A percentile compares a stretch with the other conserved stretches of the same genome.
phyloP scores from a whole-genome alignment of 2,888 invertebrate genomes.

The Blastobasis adustella region DNA sequence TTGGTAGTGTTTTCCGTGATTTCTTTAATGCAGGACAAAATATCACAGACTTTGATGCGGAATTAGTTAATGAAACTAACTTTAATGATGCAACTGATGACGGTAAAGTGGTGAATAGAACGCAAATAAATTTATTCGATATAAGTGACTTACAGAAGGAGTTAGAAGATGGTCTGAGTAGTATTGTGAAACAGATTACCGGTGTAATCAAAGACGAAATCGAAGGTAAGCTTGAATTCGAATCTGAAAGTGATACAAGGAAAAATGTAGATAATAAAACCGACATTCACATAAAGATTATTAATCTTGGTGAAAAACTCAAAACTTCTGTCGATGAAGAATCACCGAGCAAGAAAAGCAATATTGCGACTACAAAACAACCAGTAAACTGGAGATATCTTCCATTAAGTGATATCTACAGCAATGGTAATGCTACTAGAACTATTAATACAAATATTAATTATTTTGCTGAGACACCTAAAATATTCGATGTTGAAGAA shows the following conservation, averaged over 20 bases:
- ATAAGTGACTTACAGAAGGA: constrained; percentile 3
- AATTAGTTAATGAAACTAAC: constrained; percentile 20
- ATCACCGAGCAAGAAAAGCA: constrained; percentile 11
- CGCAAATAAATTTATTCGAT: constrained; percentile 8
- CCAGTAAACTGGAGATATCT: too few species aligned
- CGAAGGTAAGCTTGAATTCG: constrained; percentile 19
- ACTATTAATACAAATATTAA: too few species aligned
- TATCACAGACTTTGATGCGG: constrained; percentile 15
- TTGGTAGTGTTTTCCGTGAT: constrained; percentile 26
- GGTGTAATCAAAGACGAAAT: constrained; percentile 33
- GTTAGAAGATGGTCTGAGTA: constrained; percentile 22
- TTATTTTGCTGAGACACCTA: neutral
- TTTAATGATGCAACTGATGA: constrained; percentile 6
- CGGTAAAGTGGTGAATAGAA: neutral
- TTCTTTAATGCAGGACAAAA: constrained; percentile 25
- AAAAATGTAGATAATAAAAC: constrained; percentile 32
- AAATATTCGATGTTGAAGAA: too few species aligned
- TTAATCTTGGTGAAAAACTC: constrained; percentile 7
- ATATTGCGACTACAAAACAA: neutral
- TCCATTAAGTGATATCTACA: too few species aligned
- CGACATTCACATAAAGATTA: constrained; percentile 18
- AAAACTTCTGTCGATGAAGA: constrained; percentile 34
- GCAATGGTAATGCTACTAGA: too few species aligned
- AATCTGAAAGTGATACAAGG: constrained; percentile 15
- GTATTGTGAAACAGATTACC: constrained; percentile 30